phyloP scores from a whole-genome alignment of 2,797 vertebrate species.

The Nothura maculosa region DNA sequence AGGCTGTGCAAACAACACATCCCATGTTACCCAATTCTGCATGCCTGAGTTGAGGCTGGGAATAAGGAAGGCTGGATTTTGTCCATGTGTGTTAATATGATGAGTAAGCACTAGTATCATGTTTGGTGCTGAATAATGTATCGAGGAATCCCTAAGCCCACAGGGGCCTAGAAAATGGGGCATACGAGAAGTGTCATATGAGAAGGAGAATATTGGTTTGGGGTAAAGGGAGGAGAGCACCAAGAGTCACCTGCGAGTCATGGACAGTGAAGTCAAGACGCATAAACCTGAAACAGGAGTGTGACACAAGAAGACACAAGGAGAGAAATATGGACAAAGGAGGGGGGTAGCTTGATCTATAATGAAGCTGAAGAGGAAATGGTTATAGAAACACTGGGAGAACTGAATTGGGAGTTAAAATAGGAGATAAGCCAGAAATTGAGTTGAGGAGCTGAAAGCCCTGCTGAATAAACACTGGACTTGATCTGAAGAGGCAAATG shows the following conservation, averaged over 20 bases:
- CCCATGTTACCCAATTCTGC: background rate
- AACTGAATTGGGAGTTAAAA: background rate
- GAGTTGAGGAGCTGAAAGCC: background rate
- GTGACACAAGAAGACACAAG: background rate
- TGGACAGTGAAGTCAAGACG: background rate
- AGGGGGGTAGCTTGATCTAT: background rate
- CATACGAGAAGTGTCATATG: background rate
- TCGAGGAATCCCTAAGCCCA: background rate
- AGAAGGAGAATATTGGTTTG: background rate
- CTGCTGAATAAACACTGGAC: fast-evolving
- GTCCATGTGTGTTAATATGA: background rate
- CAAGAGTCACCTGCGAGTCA: background rate
- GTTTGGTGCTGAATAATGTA: background rate
- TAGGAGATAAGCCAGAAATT: background rate
- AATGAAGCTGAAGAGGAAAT: constrained; percentile 26
- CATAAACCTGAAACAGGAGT: fast-evolving
- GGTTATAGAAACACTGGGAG: background rate
- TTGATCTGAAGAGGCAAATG: background rate
- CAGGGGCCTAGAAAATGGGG: fast-evolving
- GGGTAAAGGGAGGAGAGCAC: background rate
- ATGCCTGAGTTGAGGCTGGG: background rate
- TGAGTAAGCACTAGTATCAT: background rate
- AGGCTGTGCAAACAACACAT: background rate
- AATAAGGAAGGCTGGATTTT: constrained; percentile 18
- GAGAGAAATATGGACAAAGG: background rate